phyloP scores from a whole-genome alignment of 2,797 vertebrate genomes.

The Poecilia wingei region DNA sequence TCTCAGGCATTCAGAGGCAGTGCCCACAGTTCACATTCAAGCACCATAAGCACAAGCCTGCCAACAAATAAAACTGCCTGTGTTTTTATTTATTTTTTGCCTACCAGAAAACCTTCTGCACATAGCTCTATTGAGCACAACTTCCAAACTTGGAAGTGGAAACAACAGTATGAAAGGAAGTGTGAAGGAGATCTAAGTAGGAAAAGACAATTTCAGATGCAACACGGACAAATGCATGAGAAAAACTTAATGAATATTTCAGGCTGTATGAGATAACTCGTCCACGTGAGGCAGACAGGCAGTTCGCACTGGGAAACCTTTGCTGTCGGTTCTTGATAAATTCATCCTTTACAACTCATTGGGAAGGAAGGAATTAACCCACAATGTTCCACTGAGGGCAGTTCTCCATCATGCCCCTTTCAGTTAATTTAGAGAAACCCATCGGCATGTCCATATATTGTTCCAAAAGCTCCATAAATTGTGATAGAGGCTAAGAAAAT shows the following conservation, averaged over 20 bases:
- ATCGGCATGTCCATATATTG: constrained; percentile 58
- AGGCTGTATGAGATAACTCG: constrained; percentile 33
- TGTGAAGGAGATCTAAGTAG: constrained; percentile 43
- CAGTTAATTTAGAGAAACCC: constrained; percentile 55
- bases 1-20: constrained; percentile 11
- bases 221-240: constrained; percentile 61
- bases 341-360: constrained; percentile 29
- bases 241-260: constrained; percentile 61
- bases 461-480: constrained; percentile 52
- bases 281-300: constrained; percentile 41
- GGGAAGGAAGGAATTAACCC: constrained; percentile 41
- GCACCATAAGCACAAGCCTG: constrained; percentile 39
- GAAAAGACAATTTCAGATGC: constrained; percentile 52
- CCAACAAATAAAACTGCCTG: constrained; percentile 42
- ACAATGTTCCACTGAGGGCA: constrained; percentile 38
- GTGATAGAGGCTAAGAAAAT: constrained; percentile 57
- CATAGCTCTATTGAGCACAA: constrained; percentile 30
- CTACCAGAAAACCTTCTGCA: constrained; percentile 29
- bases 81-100: constrained; percentile 21
- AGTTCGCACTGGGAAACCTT: constrained; percentile 26
- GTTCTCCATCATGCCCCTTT: constrained; percentile 34
- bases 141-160: constrained; percentile 34
- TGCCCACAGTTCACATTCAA: constrained; percentile 36
- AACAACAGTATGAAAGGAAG: constrained; percentile 37
- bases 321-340: constrained; percentile 29